Evolutionary conservation across 2,888 invertebrate species (phyloP).

Genomic region (Brachyopa scutellaris): DNA sequence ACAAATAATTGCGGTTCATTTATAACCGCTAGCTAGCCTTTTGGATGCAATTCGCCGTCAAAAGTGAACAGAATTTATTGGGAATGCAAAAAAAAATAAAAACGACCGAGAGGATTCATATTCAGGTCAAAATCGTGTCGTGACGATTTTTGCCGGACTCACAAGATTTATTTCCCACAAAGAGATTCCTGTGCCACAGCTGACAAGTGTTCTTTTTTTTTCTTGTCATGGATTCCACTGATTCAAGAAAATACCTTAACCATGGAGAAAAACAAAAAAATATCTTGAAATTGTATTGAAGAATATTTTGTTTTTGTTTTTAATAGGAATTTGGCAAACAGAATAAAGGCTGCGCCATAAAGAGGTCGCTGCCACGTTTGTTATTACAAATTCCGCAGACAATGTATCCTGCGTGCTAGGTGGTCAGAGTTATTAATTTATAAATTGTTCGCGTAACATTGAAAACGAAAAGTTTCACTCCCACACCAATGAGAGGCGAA

Average conservation of each 20-base stretch:
- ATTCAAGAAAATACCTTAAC: background rate
- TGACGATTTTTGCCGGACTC: slow-evolving; percentile 31
- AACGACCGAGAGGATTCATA: slow-evolving; percentile 29
- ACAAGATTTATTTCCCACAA: slow-evolving; percentile 29
- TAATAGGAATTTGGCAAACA: background rate
- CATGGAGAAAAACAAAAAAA: background rate
- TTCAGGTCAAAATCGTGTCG: slow-evolving; percentile 48
- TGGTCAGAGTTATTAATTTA: slow-evolving; percentile 13
- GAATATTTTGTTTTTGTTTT: no score
- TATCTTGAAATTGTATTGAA: slow-evolving; percentile 2
- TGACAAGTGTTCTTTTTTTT: slow-evolving; percentile 20
- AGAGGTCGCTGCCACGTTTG: slow-evolving; percentile 7
- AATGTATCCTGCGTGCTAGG: background rate
- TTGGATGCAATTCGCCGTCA: background rate
- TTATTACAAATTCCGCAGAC: background rate
- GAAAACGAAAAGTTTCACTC: slow-evolving; percentile 9
- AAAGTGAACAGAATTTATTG: slow-evolving; percentile 19
- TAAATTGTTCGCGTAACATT: slow-evolving; percentile 24
- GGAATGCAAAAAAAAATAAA: slow-evolving; percentile 24
- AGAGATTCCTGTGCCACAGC: slow-evolving; percentile 13
- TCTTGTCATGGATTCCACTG: background rate
- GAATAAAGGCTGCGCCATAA: background rate
- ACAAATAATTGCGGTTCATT: no score
- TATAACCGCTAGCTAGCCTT: no score
- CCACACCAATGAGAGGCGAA: background rate